Percentiles rank a stretch among this genome's conserved stretches.
phyloP scores from a whole-genome alignment of 2,113 vertebrate genomes.

The Fulica atra region DNA sequence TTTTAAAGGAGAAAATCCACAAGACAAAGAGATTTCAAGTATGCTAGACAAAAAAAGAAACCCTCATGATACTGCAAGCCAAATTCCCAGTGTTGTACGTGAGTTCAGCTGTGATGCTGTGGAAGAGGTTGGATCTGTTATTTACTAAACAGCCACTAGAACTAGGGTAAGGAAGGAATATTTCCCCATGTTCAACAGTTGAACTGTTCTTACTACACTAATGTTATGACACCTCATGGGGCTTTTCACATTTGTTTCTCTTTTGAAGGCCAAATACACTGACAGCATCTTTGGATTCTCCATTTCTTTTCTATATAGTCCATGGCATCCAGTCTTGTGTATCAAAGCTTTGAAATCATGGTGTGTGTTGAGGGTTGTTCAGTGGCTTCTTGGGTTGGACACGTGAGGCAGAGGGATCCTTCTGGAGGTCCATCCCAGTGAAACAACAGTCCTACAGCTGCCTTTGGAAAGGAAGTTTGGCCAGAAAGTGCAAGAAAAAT shows the following conservation, averaged over 20 bases:
- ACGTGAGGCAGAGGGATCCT: fast-evolving
- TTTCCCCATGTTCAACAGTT: neutral
- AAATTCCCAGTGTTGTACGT: neutral
- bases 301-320: neutral
- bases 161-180: neutral
- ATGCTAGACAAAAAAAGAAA: neutral
- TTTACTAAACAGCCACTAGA: neutral
- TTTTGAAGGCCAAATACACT: neutral
- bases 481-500: neutral
- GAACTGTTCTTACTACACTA: neutral
- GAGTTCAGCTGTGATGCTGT: neutral
- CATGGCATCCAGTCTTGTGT: fast-evolving
- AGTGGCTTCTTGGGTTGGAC: neutral
- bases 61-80: neutral
- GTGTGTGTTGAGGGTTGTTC: fast-evolving
- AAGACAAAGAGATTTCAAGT: neutral
- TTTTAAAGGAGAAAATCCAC: neutral
- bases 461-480: neutral
- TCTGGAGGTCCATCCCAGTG: neutral
- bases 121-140: neutral
- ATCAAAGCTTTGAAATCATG: neutral
- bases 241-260: neutral
- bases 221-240: neutral
- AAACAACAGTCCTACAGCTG: neutral
- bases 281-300: neutral